Conservation (phyloP, 2,797 vertebrate genomes). For the Rhinatrema bivittatum region DNA sequence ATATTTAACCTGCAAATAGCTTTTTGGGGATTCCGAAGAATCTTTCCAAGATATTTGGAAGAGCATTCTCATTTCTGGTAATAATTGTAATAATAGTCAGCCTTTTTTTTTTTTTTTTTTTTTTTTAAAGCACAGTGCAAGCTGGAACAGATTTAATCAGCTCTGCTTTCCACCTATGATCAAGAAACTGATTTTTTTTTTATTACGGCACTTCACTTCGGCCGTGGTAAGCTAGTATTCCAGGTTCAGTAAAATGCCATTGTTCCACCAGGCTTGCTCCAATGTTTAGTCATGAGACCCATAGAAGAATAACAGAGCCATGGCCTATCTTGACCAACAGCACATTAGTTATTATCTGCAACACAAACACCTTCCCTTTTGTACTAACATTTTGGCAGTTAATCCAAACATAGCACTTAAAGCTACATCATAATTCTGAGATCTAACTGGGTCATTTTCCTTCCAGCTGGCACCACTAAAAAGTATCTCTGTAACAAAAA, state of each 20-base stretch:
- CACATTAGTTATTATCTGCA: constrained; percentile 86
- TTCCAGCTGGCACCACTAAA: constrained; percentile 59
- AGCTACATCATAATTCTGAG: constrained; percentile 72
- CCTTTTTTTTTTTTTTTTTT: too few species aligned
- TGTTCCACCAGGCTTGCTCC: constrained; percentile 65
- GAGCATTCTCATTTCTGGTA: constrained; percentile 1
- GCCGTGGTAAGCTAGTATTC: constrained; percentile 57
- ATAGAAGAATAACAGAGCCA: constrained; percentile 70
- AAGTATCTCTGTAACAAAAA: constrained; percentile 57
- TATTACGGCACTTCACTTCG: constrained; percentile 60
- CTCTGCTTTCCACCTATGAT: not conserved
- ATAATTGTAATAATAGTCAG: too few species aligned
- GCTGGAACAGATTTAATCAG: constrained; percentile 10
- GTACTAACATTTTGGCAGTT: constrained; percentile 86
- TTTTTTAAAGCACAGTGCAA: not conserved
- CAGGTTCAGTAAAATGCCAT: constrained; percentile 78
- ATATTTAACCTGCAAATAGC: constrained; percentile 24
- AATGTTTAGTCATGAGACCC: constrained; percentile 79
- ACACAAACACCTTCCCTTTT: constrained; percentile 87
- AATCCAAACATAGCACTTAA: constrained; percentile 88
- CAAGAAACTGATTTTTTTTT: constrained; percentile 51
- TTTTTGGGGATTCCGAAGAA: not conserved
- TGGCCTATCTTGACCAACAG: constrained; percentile 66
- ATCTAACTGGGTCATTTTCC: constrained; percentile 56
- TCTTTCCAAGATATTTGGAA: constrained; percentile 15